Evolutionary conservation across 1,140 invertebrate species (phyloP), one percentile per base, ranked within the genome.

Genomic region (Diorhabda sublineata): DNA sequence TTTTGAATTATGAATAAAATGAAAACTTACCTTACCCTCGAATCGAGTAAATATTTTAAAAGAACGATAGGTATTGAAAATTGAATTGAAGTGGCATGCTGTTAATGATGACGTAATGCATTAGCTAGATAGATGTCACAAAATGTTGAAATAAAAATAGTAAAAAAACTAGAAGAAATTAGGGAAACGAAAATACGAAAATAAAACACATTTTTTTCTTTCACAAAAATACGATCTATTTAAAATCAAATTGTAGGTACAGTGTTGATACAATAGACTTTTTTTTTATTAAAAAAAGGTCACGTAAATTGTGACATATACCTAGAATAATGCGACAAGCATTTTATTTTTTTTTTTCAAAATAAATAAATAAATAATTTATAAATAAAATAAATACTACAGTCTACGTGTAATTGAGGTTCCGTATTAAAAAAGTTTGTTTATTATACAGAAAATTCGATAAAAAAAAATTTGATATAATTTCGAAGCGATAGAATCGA

Each of bases 51-150:
- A 26, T 26, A 26, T 26, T 26, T 26, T 26, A 26, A 26, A 26
- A 26, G 26, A 26, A 26, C 26, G 26, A 26, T 26, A 26, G 26
- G 26, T 1, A 26, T 1, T 26, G 26, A 26, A 26, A 26, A 26
- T 26, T 26, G 52, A 45, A 42, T 67, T 59, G 2, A n/a, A 43
- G 41, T 47, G 52, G 45, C 71, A 70, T 73, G 69, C 66, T 45
- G 57, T 73, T 73, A 73, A 64, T 69, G 41, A 52, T 52, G 47
- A n/a, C n/a, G 63, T n/a, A 64, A 76, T 78, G 77, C 76, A 78
- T 79, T 76, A 80, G 73, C 78, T 78, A 80, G 76, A 77, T 80
- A 80, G 71, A 80, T 80, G 78, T 80, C 78, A 80, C 78, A 78
- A 63, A 73, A 75, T 69, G 64, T 68, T 63, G 68, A 60, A 44